Base-by-base conservation (phyloP, 2,797 vertebrate genomes). In the Argentina silus region DNA sequence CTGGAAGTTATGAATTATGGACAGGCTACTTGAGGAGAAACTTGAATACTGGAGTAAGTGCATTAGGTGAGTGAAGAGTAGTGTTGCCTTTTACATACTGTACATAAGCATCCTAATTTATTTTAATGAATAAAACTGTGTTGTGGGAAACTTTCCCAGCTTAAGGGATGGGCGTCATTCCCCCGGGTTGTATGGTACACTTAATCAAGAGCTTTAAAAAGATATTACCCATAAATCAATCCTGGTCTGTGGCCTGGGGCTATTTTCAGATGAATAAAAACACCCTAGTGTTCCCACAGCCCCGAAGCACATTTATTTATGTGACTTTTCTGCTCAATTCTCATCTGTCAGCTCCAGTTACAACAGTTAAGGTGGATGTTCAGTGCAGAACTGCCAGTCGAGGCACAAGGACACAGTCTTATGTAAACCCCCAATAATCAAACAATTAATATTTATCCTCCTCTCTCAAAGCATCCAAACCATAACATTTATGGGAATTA, bases 261-360 rank as follows among this genome's bases (percentile, higher is more conserved):
- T 76, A 62, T 75, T 69, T 63, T 68, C 19, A 76, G 65, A 72
- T 72, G 45, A 75, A 70, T 61, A 75, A 69, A 77, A 70, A 63
- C 64, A 43, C 63, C 43, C 36, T 44, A 10, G 56, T 56, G 44
- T 59, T 51, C 59, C 63, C 69, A 27, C 48, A 69, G 27, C 43
- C 60, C 50, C 27, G 44, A 71, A 55, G 48, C 15, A 50, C 66
- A 67, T 72, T 75, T 69, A 56, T 73, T 67, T 43, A 63, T 67
- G 55, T 56, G 17, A 70, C 69, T 62, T 72, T 56, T 69, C 55
- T 27, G 60, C 50, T 79, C 62, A 80, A 6, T 62, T 84, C 72
- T 74, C 14, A 78, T 78, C 36, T 76, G 62, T 81, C 69, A 73
- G 70, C 62, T 67, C 60, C 43, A 69, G 48, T 66, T 64, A 76